Base-by-base conservation (phyloP, 2,888 invertebrate genomes). In the Metopia argyrocephala region DNA sequence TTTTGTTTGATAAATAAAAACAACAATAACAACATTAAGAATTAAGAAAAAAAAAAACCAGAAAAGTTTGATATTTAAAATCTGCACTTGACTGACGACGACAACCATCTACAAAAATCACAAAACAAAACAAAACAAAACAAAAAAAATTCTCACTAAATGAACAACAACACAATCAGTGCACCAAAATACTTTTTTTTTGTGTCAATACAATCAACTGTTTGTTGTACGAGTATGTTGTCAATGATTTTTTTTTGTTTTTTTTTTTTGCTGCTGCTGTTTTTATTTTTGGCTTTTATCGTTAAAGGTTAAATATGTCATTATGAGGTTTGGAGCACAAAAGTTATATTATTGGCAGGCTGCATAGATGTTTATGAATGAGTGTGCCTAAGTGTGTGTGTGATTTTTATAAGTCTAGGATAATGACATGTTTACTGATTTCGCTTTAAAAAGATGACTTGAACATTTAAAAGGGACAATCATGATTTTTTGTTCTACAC, bases 341-440 rank as follows among this genome's bases (percentile, higher is more conserved):
- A 28, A 50, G 27, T 38, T 38, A 27, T 46, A 54, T 31, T 45
- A 46, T 25, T 15, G 52, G 15, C 12, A 12, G 38, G 38, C 9
- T 38, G 38, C 38, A 15, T 38, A 38, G 12, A n/a, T n/a, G n/a
- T n/a, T n/a, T n/a, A 5, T 46, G 20, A 23, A 7, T 23, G 46
- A 6, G 23, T 21, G n/a, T 21, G 15, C 9, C 21, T 61, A 2
- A 50, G 5, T 18, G 15, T 65, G 64, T 68, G 5, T 27, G 76
- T 45, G 21, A 66, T 74, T 46, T 66, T 65, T 76, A 64, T 73
- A 75, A 61, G 48, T 74, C 86, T 86, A 85, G 86, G 86, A 84
- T 85, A 84, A 84, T 86, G 89, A 87, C 87, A 89, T 89, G 88
- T 88, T 88, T 87, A 85, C 84, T 62, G 82, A 82, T 83, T 84